These are phyloP conservation scores for Plutomurus gul DNA, from an alignment of 1,140 invertebrate genomes.

Conservation along the genomic window DNA sequence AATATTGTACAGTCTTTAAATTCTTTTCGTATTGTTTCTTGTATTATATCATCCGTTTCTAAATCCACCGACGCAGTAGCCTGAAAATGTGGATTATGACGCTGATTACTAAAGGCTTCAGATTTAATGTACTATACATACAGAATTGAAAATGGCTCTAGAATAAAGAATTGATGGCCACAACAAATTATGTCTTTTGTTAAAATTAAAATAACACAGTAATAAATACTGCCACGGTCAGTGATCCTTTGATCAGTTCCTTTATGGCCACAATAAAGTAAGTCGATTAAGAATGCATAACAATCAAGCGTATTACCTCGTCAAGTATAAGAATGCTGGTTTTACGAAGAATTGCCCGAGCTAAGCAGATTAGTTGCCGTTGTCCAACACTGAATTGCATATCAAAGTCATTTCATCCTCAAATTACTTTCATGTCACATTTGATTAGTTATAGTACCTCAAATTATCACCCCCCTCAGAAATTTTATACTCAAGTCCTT, in stretches of 20 bases:
- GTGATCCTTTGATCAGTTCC: too few species aligned
- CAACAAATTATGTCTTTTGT: too few species aligned
- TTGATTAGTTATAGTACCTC: conserved; percentile 56
- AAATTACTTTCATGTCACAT: too few species aligned
- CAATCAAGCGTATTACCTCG: background rate
- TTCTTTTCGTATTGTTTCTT: conserved; percentile 83
- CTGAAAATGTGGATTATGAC: too few species aligned
- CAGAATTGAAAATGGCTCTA: too few species aligned
- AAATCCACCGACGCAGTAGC: conserved; percentile 63
- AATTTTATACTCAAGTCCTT: conserved; percentile 48
- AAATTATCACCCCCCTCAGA: conserved; percentile 65
- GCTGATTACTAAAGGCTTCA: too few species aligned
- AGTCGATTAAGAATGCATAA: too few species aligned
- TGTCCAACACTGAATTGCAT: conserved; percentile 64
- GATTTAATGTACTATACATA: too few species aligned
- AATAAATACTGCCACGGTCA: too few species aligned
- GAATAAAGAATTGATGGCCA: too few species aligned
- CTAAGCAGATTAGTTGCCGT: conserved; percentile 71
- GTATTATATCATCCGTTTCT: conserved; percentile 63
- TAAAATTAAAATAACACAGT: too few species aligned
- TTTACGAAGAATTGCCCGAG: conserved; percentile 56
- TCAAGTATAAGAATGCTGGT: conserved; percentile 74
- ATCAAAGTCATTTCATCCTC: background rate
- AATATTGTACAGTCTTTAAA: conserved; percentile 87
- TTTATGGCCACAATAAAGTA: too few species aligned